A percentile compares a stretch with the other conserved stretches of the same genome.
Conservation (phyloP, 2,888 invertebrate genomes). For the Sarcophaga rosellei region DNA sequence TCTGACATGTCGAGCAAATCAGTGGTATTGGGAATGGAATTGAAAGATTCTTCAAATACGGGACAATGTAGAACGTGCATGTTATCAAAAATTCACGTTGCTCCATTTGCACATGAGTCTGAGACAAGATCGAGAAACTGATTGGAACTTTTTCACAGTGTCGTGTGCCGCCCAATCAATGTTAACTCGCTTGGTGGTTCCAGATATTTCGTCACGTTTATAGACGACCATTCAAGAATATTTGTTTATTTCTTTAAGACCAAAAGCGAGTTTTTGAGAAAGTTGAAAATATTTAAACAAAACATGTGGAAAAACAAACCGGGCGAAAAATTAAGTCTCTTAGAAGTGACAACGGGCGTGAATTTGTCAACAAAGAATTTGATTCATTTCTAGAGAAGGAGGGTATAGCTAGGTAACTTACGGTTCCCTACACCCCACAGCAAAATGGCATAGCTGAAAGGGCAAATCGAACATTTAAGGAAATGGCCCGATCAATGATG, state of each 20-base stretch:
- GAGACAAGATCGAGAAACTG: not conserved
- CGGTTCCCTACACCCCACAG: too few relatives aligned
- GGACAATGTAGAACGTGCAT: conserved; percentile 9
- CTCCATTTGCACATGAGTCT: conserved; percentile 32
- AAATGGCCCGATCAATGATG: conserved; percentile 74
- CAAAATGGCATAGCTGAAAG: too few relatives aligned
- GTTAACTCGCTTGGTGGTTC: conserved; percentile 42
- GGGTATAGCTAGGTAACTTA: not conserved
- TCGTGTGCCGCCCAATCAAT: conserved; percentile 32
- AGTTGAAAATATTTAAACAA: conserved; percentile 15
- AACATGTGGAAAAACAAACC: too few relatives aligned
- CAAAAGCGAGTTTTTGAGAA: conserved; percentile 31
- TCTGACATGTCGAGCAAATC: conserved; percentile 24
- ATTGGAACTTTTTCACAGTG: too few relatives aligned
- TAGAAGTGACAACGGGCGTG: conserved; percentile 21
- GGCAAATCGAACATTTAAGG: conserved; percentile 54
- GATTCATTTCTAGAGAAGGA: not conserved
- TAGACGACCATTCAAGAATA: conserved; percentile 24
- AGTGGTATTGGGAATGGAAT: conserved; percentile 27
- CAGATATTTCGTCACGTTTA: conserved; percentile 43
- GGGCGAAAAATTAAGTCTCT: conserved; percentile 8
- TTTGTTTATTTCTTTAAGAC: conserved; percentile 37
- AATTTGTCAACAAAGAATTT: conserved; percentile 22
- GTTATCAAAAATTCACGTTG: conserved; percentile 40
- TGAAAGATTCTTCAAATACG: not conserved